Percentiles rank a stretch among this genome's conserved stretches.
Conservation (phyloP, 2,888 invertebrate species). For the Hypsopygia costalis region DNA sequence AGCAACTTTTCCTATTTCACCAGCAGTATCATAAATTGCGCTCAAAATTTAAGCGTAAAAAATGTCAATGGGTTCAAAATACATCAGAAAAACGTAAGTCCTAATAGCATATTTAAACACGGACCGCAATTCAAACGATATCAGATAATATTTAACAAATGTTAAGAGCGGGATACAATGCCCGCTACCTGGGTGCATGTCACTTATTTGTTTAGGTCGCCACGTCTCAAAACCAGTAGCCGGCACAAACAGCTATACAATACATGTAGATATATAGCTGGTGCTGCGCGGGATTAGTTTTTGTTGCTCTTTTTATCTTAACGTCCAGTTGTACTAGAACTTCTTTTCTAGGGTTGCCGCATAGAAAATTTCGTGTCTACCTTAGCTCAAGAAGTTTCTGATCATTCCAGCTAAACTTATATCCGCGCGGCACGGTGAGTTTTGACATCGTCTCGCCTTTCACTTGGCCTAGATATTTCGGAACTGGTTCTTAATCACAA, state of each 20-base stretch:
- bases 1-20: too few species aligned
- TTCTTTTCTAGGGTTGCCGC: constrained; percentile 47
- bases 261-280: constrained; percentile 38
- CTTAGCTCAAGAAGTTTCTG: neutral
- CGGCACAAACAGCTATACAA: constrained; percentile 55
- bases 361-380: neutral
- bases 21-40: too few species aligned
- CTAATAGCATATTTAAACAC: too few species aligned
- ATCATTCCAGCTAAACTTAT: constrained; percentile 20
- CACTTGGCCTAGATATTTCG: constrained; percentile 78
- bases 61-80: too few species aligned
- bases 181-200: constrained; percentile 66
- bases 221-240: constrained; percentile 77
- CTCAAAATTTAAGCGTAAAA: too few species aligned
- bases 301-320: constrained; percentile 65
- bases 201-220: constrained; percentile 77
- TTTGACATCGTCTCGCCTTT: constrained; percentile 72
- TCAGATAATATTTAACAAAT: constrained; percentile 75
- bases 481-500: constrained; percentile 73
- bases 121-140: constrained; percentile 51
- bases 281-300: constrained; percentile 54
- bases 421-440: constrained; percentile 47
- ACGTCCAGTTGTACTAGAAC: constrained; percentile 65
- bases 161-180: constrained; percentile 60
- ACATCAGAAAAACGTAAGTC: too few species aligned